phyloP scores from a whole-genome alignment of 2,888 invertebrate species.

The Drosophila neotestacea region DNA sequence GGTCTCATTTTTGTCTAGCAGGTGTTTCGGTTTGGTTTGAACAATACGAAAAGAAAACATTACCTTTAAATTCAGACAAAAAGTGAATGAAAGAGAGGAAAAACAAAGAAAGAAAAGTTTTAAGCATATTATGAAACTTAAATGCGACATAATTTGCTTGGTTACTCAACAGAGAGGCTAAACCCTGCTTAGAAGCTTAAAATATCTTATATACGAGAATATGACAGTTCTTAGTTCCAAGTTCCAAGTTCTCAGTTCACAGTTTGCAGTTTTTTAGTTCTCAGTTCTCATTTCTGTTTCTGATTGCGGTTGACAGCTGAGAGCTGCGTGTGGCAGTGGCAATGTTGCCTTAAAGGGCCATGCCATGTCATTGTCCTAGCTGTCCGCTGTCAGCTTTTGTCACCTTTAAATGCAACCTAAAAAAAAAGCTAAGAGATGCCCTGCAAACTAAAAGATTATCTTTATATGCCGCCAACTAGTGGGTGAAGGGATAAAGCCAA shows the following conservation, averaged over 20 bases:
- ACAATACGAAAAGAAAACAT: constrained; percentile 57
- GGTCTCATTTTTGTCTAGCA: constrained; percentile 40
- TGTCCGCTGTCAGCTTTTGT: constrained; percentile 37
- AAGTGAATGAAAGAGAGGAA: constrained; percentile 11
- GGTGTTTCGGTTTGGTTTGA: constrained; percentile 57
- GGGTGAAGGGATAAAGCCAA: background rate
- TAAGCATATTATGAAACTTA: constrained; percentile 77
- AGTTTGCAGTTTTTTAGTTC: constrained; percentile 22
- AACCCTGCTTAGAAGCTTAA: constrained; percentile 63
- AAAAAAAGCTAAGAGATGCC: background rate
- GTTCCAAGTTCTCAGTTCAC: constrained; percentile 5
- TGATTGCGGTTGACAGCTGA: constrained; percentile 61
- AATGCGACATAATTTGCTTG: constrained; percentile 74
- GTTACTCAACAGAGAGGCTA: constrained; percentile 51
- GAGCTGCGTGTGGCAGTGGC: constrained; percentile 39
- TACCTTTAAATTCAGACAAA: constrained; percentile 46
- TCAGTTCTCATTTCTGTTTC: constrained; percentile 13
- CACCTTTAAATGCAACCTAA: constrained; percentile 34
- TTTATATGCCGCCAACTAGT: background rate
- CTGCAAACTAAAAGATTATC: background rate
- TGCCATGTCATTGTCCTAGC: constrained; percentile 54
- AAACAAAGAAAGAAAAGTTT: constrained; percentile 40
- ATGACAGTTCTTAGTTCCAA: constrained; percentile 30
- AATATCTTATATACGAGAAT: constrained; percentile 32
- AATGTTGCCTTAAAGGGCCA: constrained; percentile 34